Conservation (phyloP, 2,113 vertebrate species). For the Sturnus vulgaris region DNA sequence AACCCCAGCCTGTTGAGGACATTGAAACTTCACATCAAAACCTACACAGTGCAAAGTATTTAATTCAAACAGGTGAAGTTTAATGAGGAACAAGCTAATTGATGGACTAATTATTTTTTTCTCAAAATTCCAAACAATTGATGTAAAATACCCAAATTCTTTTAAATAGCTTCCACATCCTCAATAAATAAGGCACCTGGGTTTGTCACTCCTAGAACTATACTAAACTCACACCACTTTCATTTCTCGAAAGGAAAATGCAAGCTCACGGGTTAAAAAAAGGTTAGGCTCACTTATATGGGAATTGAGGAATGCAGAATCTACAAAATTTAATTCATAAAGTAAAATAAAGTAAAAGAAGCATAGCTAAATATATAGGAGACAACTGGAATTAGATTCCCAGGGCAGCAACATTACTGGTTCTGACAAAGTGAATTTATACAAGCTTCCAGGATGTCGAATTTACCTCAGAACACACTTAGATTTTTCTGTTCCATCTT, state of each 20-base stretch:
- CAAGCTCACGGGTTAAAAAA: not conserved
- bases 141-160: not conserved
- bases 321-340: not conserved
- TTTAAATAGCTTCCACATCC: not conserved
- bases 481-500: not conserved
- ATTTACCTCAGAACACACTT: not conserved
- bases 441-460: not conserved
- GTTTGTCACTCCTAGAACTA: not conserved
- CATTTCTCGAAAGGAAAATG: not conserved
- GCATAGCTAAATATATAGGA: not conserved
- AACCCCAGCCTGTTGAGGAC: not conserved
- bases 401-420: not conserved
- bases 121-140: not conserved
- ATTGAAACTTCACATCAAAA: not conserved
- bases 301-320: not conserved
- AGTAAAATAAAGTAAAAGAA: not conserved
- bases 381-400: not conserved
- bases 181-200: not conserved
- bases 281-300: not conserved
- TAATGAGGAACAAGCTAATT: not conserved
- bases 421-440: conserved; percentile 2
- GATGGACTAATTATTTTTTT: not conserved
- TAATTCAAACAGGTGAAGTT: not conserved
- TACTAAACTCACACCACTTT: not conserved
- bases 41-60: not conserved